Conservation (phyloP, 2,113 vertebrate genomes). For the Gavia stellata region DNA sequence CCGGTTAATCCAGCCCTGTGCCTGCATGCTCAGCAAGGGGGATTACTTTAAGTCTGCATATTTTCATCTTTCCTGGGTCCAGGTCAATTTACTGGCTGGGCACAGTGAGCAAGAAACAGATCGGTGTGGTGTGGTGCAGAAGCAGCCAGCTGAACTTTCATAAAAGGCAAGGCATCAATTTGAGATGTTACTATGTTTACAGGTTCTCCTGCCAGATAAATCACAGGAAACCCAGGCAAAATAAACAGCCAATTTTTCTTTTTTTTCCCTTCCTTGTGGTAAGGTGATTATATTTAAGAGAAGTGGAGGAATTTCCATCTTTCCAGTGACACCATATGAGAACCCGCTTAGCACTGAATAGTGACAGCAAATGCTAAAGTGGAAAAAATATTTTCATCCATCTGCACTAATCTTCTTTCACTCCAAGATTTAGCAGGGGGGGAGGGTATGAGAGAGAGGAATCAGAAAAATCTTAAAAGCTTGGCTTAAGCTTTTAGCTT, state of each 20-base stretch:
- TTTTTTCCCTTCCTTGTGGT: not conserved
- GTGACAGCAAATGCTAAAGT: slow-evolving; percentile 65
- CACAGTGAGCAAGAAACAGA: not conserved
- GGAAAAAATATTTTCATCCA: slow-evolving; percentile 64
- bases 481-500: slow-evolving; percentile 42
- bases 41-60: slow-evolving; percentile 56
- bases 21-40: slow-evolving; percentile 38
- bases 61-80: slow-evolving; percentile 37
- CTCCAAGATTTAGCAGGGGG: slow-evolving; percentile 24
- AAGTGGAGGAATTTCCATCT: slow-evolving; percentile 43
- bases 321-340: slow-evolving; percentile 39
- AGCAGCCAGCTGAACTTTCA: not conserved
- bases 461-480: slow-evolving; percentile 42
- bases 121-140: not conserved
- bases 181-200: not conserved
- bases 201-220: not conserved
- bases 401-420: slow-evolving; percentile 62
- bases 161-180: not conserved
- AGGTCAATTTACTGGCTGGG: not conserved
- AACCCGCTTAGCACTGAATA: slow-evolving; percentile 31
- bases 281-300: slow-evolving; percentile 48
- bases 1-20: not conserved
- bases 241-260: not conserved
- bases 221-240: not conserved
- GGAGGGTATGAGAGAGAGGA: not conserved